Evolutionary conservation across 2,797 vertebrate species (phyloP).

Genomic region (Sebastes aleutianus): DNA sequence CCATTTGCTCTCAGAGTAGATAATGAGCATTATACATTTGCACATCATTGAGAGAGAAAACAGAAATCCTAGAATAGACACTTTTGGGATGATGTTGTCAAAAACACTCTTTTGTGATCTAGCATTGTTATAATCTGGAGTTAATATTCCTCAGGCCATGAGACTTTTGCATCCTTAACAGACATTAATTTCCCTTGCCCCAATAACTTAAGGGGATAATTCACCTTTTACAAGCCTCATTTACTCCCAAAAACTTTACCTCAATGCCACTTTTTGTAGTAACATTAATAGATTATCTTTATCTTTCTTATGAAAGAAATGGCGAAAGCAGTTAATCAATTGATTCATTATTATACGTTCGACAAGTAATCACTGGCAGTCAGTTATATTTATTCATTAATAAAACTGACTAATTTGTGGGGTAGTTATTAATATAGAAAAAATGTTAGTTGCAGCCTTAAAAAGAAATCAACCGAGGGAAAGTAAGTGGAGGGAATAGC

Average conservation of each 20-base stretch:
- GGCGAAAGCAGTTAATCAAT: not conserved
- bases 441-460: not conserved
- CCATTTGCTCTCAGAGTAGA: conserved; percentile 21
- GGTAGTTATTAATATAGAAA: not conserved
- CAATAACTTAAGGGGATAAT: conserved; percentile 2
- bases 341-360: not conserved
- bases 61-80: not conserved
- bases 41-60: not conserved
- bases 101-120: not conserved
- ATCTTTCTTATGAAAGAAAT: not conserved
- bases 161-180: not conserved
- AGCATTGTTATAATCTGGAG: not conserved
- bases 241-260: not conserved
- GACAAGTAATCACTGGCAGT: conserved; percentile 11
- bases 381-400: not conserved
- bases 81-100: not conserved
- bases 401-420: not conserved
- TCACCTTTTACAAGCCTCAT: not conserved
- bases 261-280: not conserved
- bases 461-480: not conserved
- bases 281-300: not conserved
- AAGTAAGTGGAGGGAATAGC: not conserved
- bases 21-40: not conserved
- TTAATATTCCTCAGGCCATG: not conserved
- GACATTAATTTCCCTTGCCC: not conserved